Evolutionary conservation across 2,113 vertebrate genomes (phyloP).

Genomic region (Xenopus laevis): DNA sequence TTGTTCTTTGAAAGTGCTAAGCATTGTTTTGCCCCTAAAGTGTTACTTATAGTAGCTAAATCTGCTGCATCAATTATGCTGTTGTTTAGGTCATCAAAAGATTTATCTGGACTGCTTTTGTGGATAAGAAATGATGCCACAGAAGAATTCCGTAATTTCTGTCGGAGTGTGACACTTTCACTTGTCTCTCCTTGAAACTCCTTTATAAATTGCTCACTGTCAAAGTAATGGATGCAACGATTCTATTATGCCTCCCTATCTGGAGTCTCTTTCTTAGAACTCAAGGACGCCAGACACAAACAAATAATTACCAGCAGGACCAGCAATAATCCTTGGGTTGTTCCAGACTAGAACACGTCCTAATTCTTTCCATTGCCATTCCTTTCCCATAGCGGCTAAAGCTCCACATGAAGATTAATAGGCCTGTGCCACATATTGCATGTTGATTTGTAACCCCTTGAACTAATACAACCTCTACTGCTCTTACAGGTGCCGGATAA

Average conservation of each 20-base stretch:
- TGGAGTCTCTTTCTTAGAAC: neutral
- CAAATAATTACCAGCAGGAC: constrained; percentile 24
- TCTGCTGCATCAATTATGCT: too few relatives aligned
- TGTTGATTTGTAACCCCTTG: constrained; percentile 13
- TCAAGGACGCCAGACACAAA: constrained; percentile 28
- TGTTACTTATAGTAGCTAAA: too few relatives aligned
- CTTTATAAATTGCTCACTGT: neutral
- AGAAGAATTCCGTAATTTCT: neutral
- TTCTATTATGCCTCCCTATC: neutral
- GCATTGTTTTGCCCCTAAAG: too few relatives aligned
- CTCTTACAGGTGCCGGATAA: constrained; percentile 2
- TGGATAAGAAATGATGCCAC: too few relatives aligned
- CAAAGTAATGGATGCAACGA: constrained; percentile 3
- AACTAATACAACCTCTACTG: constrained; percentile 11
- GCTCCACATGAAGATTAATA: constrained; percentile 34
- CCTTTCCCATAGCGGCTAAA: constrained; percentile 21
- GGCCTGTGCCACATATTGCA: constrained; percentile 18
- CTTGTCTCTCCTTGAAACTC: neutral
- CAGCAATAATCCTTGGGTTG: constrained; percentile 28
- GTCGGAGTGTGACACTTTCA: neutral
- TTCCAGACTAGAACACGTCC: constrained; percentile 16
- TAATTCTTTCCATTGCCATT: constrained; percentile 24
- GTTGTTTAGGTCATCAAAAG: neutral
- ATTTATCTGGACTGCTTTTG: neutral
- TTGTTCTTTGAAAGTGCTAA: too few relatives aligned